phyloP scores from a whole-genome alignment of 2,113 vertebrate genomes.

The Isichthys henryi region DNA sequence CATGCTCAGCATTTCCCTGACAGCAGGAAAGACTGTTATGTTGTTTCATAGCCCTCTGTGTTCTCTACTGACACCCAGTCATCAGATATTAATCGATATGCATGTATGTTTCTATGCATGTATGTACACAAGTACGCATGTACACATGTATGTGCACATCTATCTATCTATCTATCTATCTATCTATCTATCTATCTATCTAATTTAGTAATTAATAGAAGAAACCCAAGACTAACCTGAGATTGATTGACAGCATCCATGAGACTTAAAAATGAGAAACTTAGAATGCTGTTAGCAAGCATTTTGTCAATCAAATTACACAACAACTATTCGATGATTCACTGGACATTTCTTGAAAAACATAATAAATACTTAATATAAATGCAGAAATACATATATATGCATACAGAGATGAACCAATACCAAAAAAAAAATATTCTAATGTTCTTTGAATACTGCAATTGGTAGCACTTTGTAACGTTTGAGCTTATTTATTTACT shows the following conservation, averaged over 20 bases:
- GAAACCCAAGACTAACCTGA: background rate
- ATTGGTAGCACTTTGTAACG: background rate
- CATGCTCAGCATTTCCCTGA: background rate
- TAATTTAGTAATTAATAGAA: background rate
- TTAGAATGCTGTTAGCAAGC: background rate
- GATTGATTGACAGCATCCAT: background rate
- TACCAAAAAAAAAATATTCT: background rate
- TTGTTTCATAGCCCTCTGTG: background rate
- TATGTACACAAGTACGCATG: background rate
- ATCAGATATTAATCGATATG: background rate
- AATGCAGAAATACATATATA: background rate
- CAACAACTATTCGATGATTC: background rate
- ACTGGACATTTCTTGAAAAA: background rate
- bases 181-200: background rate
- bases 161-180: background rate
- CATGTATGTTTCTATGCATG: background rate
- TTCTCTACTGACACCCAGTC: background rate
- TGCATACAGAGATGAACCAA: background rate
- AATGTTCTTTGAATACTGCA: background rate
- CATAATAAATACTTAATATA: background rate
- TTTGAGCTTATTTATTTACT: background rate
- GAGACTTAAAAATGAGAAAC: background rate
- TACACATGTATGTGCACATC: background rate
- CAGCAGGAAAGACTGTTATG: background rate
- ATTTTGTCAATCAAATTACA: background rate